phyloP scores from a whole-genome alignment of 2,113 vertebrate species.

The Embiotoca jacksoni region DNA sequence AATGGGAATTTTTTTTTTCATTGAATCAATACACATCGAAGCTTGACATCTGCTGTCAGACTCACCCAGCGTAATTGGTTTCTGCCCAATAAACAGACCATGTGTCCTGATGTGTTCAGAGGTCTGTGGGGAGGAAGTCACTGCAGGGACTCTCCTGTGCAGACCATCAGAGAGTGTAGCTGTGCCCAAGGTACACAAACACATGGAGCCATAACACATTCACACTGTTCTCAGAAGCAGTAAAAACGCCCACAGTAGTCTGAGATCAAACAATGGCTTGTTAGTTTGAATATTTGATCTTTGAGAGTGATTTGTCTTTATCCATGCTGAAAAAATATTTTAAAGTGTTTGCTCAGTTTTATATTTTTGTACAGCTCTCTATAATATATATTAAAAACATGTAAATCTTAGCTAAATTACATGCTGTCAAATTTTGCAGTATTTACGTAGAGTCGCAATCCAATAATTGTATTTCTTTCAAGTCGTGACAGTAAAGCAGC shows the following conservation, averaged over 20 bases:
- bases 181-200: slow-evolving; percentile 88
- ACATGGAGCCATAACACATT: slow-evolving; percentile 1
- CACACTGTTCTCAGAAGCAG: slow-evolving; percentile 5
- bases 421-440: neutral
- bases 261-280: slow-evolving; percentile 5
- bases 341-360: neutral
- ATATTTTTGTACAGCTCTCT: neutral
- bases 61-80: slow-evolving; percentile 35
- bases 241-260: neutral
- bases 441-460: neutral
- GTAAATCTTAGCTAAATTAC: neutral
- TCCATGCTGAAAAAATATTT: too few relatives aligned
- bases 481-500: neutral
- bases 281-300: neutral
- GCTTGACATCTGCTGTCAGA: slow-evolving; percentile 9
- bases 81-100: slow-evolving; percentile 87
- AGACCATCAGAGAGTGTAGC: slow-evolving; percentile 90
- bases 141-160: slow-evolving; percentile 95
- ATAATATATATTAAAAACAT: neutral
- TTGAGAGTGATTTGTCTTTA: neutral
- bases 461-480: neutral
- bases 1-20: too few relatives aligned
- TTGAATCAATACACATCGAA: neutral
- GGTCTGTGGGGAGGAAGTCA: slow-evolving; percentile 94
- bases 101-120: slow-evolving; percentile 96